Evolutionary conservation across 2,113 vertebrate species (phyloP), one percentile per base, ranked within the genome.

Genomic region (Microtus richardsoni): DNA sequence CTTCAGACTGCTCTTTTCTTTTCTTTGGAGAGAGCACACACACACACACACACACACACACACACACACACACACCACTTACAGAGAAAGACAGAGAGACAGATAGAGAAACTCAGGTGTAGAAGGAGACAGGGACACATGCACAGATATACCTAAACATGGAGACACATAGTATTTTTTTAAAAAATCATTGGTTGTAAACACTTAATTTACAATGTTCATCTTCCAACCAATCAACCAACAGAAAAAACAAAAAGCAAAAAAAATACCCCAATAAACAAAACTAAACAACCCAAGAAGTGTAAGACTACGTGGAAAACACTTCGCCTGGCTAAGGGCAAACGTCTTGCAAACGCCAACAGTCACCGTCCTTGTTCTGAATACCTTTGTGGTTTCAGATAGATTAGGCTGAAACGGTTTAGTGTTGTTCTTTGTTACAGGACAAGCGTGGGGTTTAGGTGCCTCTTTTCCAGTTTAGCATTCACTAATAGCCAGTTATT

Each of bases 401-500:
- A 39, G 77, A 92, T 91, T 66, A 86, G 80, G 94, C 58, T 92
- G 96, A 95, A 96, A 89, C 44, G 80, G 68, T 84, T 93, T 30
- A 12, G 39, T 66, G 91, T 74, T 82, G 36, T 44, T 94, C 80
- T 90, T 79, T 96, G 93, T 64, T 92, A 79, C 17, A 7, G 44
- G 62, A 78, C 41, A 71, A 92, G 92, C 41, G 52, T 47, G 44
- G 78, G 62, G 44, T 66, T 95, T 85, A 95, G 95, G 88, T 96
- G 79, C 68, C 94, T 96, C 94, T 88, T 97, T 95, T 93, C 88
- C 44, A 96, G 93, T 93, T 97, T 97, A 92, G 88, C 82, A 52
- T 97, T 93, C 91, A 54, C 71, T 97, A 97, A 97, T 95, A 96
- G 92, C 94, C 94, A 70, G 92, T 95, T 92, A 96, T 97, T 97